Conservation (phyloP, 1,140 invertebrate species). For the Monomorium pharaonis region DNA sequence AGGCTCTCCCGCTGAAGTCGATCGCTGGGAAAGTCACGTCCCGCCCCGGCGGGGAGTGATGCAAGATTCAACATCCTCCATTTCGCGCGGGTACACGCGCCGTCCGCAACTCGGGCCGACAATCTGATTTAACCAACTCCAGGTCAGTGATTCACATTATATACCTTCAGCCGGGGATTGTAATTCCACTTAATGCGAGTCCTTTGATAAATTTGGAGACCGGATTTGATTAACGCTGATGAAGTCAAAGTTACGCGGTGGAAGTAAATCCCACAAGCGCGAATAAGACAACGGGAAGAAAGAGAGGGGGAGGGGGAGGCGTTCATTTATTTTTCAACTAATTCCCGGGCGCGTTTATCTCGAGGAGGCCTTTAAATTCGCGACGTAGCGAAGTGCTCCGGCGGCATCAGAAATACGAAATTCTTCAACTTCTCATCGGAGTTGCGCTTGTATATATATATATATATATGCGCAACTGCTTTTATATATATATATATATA, state of each 20-base stretch:
- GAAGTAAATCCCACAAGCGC: neutral
- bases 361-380: neutral
- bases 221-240: conserved; percentile 6
- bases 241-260: neutral
- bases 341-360: neutral
- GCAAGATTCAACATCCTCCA: too few species aligned
- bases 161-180: neutral
- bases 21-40: conserved; percentile 19
- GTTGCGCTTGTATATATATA: too few species aligned
- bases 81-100: neutral
- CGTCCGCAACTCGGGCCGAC: neutral
- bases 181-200: conserved; percentile 7
- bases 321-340: neutral
- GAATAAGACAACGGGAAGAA: neutral
- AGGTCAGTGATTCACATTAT: conserved; percentile 6
- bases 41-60: neutral
- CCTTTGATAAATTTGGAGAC: conserved; percentile 46
- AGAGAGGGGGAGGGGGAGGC: too few species aligned
- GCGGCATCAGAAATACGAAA: neutral
- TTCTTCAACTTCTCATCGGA: conserved; percentile 16
- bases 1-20: neutral
- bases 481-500: too few species aligned
- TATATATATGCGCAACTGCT: too few species aligned
- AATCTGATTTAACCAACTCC: conserved; percentile 32
- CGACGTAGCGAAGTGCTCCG: neutral